These are phyloP conservation scores for Nysson spinosus DNA, from an alignment of 2,888 invertebrate genomes.

Conservation along the genomic window DNA sequence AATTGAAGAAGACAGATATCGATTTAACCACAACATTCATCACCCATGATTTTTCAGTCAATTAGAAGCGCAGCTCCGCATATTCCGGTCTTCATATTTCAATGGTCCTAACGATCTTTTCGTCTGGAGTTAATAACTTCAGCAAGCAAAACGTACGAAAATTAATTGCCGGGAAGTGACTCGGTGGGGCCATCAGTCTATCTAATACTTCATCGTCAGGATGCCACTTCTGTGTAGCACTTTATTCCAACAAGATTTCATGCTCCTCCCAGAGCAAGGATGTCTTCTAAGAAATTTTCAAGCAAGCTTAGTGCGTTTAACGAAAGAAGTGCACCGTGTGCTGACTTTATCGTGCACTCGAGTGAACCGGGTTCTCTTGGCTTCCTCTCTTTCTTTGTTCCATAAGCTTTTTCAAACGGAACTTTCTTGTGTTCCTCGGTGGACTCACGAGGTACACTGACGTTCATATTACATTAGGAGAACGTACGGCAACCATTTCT, in stretches of 20 bases:
- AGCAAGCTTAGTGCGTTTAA: slow-evolving; percentile 7
- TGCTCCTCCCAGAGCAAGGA: slow-evolving; percentile 1
- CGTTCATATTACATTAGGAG: slow-evolving; percentile 28
- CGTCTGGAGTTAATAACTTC: background rate
- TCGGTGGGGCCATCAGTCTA: slow-evolving; percentile 1
- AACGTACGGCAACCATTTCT: slow-evolving; percentile 36
- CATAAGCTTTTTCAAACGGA: slow-evolving; percentile 12
- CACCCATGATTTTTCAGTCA: no score
- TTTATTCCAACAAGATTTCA: slow-evolving; percentile 7
- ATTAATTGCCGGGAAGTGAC: slow-evolving; percentile 9
- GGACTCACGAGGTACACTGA: slow-evolving; percentile 23
- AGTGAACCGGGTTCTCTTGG: slow-evolving; percentile 13
- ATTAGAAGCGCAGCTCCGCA: no score
- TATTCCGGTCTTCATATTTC: no score
- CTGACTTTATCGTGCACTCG: slow-evolving; percentile 19
- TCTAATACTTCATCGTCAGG: background rate
- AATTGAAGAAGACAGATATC: no score
- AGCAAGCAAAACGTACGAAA: background rate
- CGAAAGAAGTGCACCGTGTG: background rate
- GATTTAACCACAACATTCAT: no score
- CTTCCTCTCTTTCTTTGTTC: slow-evolving; percentile 5
- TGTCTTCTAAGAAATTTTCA: slow-evolving; percentile 10
- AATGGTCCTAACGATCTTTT: no score
- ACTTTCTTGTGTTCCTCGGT: slow-evolving; percentile 8
- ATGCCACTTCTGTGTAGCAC: slow-evolving; percentile 7